These are phyloP conservation scores for Bolinopsis microptera DNA, from an alignment of 37 sponge, comb jelly and placozoan genomes.

Conservation along the genomic window DNA sequence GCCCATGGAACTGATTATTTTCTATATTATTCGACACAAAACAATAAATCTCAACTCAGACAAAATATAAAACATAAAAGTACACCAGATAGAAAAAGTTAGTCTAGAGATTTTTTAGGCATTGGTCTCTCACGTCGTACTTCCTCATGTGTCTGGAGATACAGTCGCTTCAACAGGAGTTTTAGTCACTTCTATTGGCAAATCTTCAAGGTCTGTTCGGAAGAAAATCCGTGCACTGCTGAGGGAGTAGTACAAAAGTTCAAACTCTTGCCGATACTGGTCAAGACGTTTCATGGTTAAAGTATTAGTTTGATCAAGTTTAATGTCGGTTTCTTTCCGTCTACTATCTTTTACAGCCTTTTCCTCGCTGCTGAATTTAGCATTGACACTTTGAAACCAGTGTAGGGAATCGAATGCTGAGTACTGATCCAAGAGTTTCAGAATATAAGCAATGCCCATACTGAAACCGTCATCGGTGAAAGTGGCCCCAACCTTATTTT, in stretches of 20 bases:
- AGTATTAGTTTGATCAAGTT: conserved; percentile 87
- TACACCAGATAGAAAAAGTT: too few species aligned
- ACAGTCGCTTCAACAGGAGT: neutral
- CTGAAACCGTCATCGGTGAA: conserved; percentile 99
- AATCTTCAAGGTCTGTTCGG: conserved; percentile 78
- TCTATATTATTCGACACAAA: too few species aligned
- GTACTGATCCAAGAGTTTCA: conserved; percentile 97
- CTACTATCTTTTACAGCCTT: conserved; percentile 66
- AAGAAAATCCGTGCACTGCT: conserved; percentile 97
- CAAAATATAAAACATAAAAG: neutral
- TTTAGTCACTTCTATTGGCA: neutral
- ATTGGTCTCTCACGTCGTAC: neutral
- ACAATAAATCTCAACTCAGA: too few species aligned
- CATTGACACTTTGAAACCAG: conserved; percentile 88
- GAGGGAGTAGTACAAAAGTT: conserved; percentile 87
- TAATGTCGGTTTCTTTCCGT: conserved; percentile 74
- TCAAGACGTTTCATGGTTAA: conserved; percentile 88
- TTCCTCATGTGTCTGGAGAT: neutral
- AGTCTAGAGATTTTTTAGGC: too few species aligned
- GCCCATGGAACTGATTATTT: too few species aligned
- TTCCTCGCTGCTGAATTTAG: conserved; percentile 79
- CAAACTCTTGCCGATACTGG: conserved; percentile 82
- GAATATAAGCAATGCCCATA: conserved; percentile 97
- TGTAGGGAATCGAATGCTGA: conserved; percentile 96
- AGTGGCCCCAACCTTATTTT: conserved; percentile 94